phyloP scores from a whole-genome alignment of 1,140 invertebrate genomes.

The Cyphomyrmex costatus region DNA sequence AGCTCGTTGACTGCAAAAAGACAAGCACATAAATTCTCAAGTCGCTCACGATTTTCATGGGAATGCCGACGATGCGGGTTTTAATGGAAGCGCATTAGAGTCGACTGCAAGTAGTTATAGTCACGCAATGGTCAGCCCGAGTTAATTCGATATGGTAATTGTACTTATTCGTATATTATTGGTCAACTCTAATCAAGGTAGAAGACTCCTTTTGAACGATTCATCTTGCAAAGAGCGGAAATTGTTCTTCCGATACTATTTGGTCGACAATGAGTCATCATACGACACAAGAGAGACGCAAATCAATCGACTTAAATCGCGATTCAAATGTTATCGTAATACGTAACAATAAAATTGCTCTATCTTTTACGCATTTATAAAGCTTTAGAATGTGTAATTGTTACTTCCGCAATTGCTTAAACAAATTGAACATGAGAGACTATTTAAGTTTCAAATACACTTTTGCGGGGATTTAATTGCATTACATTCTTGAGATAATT shows the following conservation, averaged over 20 bases:
- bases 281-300: not conserved
- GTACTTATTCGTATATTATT: not conserved
- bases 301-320: not conserved
- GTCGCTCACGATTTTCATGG: conserved; percentile 11
- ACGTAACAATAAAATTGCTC: conserved; percentile 1
- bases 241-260: conserved; percentile 28
- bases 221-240: not conserved
- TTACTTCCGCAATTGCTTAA: conserved; percentile 5
- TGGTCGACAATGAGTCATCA: not conserved
- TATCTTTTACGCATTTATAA: not conserved
- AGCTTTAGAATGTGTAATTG: not conserved
- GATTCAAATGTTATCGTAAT: not conserved
- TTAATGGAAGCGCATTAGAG: conserved; percentile 38
- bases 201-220: conserved; percentile 1
- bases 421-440: not conserved
- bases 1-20: not conserved
- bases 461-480: conserved; percentile 30
- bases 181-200: not conserved
- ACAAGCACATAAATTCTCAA: not conserved
- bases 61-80: not conserved
- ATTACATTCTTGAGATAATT: conserved; percentile 32
- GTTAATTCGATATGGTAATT: conserved; percentile 20
- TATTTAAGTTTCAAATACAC: conserved; percentile 13
- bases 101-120: conserved; percentile 51
- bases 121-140: conserved; percentile 60